Base-by-base conservation (phyloP, 2,113 vertebrate species). In the Archilochus colubris region DNA sequence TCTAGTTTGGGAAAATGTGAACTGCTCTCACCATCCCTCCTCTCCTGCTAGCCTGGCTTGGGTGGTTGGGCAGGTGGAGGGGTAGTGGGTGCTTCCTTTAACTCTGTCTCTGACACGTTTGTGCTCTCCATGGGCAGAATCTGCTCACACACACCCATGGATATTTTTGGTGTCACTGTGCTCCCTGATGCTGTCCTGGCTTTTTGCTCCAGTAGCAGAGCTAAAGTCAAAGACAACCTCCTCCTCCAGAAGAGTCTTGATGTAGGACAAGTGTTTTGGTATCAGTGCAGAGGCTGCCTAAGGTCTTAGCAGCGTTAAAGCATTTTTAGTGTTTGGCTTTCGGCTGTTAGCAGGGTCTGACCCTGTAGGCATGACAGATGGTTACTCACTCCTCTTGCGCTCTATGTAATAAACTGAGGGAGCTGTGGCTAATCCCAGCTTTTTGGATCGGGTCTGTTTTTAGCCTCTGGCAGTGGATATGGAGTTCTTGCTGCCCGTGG, bases 1-100 rank as follows among this genome's bases (percentile, higher is more conserved):
- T n/a, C 57, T 40, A 17, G 7, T 73, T 40, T 61, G 50, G 54
- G 77, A 68, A 57, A 7, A 33, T 0, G 0, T 44, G 62, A 18
- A 5, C 19, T 53, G 36, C 36, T 86, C 36, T 83, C 50, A 3
- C 43, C 63, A 43, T 55, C 36, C 15, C n/a, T 70, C 15, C n/a
- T 70, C 28, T n/a, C 46, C 70, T 80, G 51, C 27, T 36, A 12
- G 18, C 36, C 38, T 77, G 73, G 67, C 53, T 70, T 33, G 46
- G 8, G 55, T 22, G 13, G 5, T 31, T 33, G n/a, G n/a, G n/a
- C n/a, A 30, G 36, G 28, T 16, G 31, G 36, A 44, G 28, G 22
- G 12, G 18, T 12, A 30, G 30, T 3, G 23, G 50, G 62, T 33
- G 59, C 44, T 91, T 24, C 30, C 14, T 63, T 84, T 79, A 21